Evolutionary conservation across 2,113 vertebrate genomes (phyloP).

Genomic region (Drymodes brunneopygia): DNA sequence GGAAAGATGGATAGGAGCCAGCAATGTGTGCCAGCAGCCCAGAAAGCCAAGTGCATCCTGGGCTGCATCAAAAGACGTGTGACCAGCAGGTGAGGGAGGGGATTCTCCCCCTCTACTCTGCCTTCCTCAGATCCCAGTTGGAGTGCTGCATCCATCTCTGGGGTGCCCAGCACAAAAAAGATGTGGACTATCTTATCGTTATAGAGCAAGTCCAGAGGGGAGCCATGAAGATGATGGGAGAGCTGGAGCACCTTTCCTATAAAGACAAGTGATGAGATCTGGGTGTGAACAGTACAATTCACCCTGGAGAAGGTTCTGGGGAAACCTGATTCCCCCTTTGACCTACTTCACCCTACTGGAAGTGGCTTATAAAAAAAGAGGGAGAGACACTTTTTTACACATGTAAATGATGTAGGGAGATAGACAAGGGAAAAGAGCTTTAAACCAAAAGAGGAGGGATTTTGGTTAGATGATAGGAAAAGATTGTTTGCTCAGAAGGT

Average conservation of each 20-base stretch:
- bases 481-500: not conserved
- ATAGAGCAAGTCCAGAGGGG: not conserved
- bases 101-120: not conserved
- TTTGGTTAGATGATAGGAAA: not conserved
- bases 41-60: not conserved
- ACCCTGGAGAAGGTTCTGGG: not conserved
- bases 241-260: not conserved
- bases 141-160: fast-evolving
- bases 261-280: not conserved
- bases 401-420: not conserved
- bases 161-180: not conserved
- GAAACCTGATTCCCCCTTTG: not conserved
- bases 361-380: not conserved
- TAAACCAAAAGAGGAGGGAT: not conserved
- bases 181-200: too few relatives aligned
- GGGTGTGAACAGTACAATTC: not conserved
- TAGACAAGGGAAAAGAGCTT: not conserved
- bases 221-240: fast-evolving
- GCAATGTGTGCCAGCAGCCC: not conserved
- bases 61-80: not conserved
- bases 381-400: not conserved
- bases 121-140: fast-evolving
- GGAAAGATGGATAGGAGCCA: not conserved
- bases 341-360: not conserved
- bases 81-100: too few relatives aligned